Evolutionary conservation across 2,113 vertebrate species (phyloP).

Genomic region (Asarcornis scutulata): DNA sequence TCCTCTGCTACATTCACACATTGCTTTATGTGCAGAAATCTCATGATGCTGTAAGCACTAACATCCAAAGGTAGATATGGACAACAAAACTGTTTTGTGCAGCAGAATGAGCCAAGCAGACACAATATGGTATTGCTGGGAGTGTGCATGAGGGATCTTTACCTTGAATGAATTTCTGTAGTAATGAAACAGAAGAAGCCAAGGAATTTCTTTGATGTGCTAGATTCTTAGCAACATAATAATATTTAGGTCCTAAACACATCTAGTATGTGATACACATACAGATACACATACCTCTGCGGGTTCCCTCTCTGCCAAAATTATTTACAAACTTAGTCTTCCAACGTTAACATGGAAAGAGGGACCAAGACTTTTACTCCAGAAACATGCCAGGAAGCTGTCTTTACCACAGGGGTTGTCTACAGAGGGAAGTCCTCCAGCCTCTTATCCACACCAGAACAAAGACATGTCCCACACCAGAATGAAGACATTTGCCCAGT

Average conservation of each 20-base stretch:
- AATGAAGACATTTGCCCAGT: not conserved
- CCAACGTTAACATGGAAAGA: not conserved
- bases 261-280: not conserved
- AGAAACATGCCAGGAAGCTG: not conserved
- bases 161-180: not conserved
- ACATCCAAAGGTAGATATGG: rapidly evolving
- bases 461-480: not conserved
- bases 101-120: not conserved
- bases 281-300: not conserved
- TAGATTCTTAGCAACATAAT: not conserved
- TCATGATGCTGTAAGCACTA: not conserved
- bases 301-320: not conserved
- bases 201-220: not conserved
- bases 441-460: not conserved
- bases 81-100: not conserved
- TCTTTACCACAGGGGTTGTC: not conserved
- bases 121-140: not conserved
- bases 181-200: not conserved
- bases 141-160: not conserved
- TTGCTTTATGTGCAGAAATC: not conserved
- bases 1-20: not conserved
- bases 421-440: not conserved
- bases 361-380: not conserved
- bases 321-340: not conserved
- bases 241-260: not conserved